Evolutionary conservation across 2,888 invertebrate species (phyloP).

Genomic region (Tolmerus cingulatus): DNA sequence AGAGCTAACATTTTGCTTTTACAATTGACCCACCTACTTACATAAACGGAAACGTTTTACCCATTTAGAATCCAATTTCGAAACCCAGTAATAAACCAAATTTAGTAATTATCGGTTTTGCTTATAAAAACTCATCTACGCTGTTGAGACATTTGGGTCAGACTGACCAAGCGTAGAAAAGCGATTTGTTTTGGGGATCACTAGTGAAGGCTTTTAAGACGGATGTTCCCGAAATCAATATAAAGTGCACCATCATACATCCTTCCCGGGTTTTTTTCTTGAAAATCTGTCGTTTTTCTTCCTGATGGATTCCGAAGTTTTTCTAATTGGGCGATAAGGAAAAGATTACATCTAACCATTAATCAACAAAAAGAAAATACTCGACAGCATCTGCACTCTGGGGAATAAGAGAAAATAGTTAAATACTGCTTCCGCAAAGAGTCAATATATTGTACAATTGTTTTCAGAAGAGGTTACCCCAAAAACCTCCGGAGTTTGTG

Average conservation of each 20-base stretch:
- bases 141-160: neutral
- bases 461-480: neutral
- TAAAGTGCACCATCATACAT: neutral
- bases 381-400: neutral
- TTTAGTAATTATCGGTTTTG: neutral
- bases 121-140: neutral
- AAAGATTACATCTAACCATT: neutral
- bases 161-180: neutral
- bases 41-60: neutral
- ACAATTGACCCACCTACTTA: neutral
- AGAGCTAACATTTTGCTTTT: neutral
- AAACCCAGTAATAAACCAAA: neutral
- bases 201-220: neutral
- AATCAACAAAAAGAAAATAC: neutral
- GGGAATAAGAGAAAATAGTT: neutral
- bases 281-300: neutral
- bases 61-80: neutral
- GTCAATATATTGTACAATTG: neutral
- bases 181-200: neutral
- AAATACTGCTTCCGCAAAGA: neutral
- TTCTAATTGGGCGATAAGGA: neutral
- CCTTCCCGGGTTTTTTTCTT: neutral
- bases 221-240: neutral
- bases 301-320: neutral
- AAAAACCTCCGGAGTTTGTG: neutral